Percentiles rank a stretch among this genome's conserved stretches.
phyloP scores from a whole-genome alignment of 1,140 invertebrate genomes.

The Caenorhabditis latens region DNA sequence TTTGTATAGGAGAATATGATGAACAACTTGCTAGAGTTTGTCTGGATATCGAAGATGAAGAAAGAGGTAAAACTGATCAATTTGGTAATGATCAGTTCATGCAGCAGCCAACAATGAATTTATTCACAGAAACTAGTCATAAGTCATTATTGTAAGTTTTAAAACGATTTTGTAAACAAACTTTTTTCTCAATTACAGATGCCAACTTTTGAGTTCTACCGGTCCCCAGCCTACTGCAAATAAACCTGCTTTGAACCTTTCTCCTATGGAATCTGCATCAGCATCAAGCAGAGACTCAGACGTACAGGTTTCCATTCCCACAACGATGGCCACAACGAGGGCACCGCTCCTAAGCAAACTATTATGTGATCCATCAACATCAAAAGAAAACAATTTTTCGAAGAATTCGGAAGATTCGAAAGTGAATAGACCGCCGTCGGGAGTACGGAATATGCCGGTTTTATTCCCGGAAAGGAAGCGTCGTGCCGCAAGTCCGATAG shows the following conservation, averaged over 20 bases:
- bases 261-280: neutral
- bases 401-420: neutral
- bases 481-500: neutral
- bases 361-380: conserved; percentile 25
- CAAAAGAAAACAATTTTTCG: neutral
- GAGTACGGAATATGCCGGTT: too few species aligned
- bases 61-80: conserved; percentile 16
- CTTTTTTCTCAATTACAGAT: neutral
- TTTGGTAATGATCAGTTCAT: conserved; percentile 13
- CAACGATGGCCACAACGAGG: neutral
- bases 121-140: conserved; percentile 31
- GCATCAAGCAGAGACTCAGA: neutral
- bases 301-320: neutral
- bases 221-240: neutral
- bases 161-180: neutral
- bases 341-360: conserved; percentile 20
- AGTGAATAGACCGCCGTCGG: neutral
- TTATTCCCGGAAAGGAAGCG: neutral
- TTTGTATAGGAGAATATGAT: conserved; percentile 29
- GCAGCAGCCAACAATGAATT: neutral
- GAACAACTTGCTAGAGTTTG: conserved; percentile 40
- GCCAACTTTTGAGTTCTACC: neutral
- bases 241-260: neutral
- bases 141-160: conserved; percentile 19
- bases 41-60: conserved; percentile 35